phyloP scores from a whole-genome alignment of 2,797 vertebrate species.

The Chlorospingus flavigularis region DNA sequence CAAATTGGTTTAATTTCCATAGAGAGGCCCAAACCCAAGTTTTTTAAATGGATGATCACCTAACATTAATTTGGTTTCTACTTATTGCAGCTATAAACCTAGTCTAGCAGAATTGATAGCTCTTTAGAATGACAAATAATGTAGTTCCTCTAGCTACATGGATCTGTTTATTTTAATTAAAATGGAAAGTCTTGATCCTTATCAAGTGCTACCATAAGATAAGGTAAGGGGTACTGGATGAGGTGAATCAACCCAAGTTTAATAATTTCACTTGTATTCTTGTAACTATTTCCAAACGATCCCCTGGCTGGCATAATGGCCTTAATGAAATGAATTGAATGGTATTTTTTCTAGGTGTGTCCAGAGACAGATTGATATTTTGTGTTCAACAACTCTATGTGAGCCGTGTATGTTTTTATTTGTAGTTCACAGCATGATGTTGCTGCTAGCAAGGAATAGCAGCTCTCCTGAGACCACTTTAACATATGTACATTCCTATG shows the following conservation, averaged over 20 bases:
- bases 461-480: neutral
- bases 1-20: neutral
- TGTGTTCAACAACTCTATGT: neutral
- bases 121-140: neutral
- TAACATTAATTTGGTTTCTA: neutral
- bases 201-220: neutral
- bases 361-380: neutral
- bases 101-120: neutral
- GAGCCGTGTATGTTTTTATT: neutral
- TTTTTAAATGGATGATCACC: neutral
- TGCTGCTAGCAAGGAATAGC: neutral
- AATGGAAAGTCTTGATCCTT: neutral
- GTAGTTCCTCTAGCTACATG: neutral
- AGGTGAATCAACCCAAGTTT: neutral
- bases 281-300: neutral
- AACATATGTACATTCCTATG: neutral
- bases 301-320: neutral
- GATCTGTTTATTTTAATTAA: neutral
- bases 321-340: neutral
- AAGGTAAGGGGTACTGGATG: neutral
- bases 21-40: neutral
- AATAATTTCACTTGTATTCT: neutral
- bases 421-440: constrained; percentile 9
- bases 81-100: neutral
- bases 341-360: neutral